Percentiles rank a stretch among this genome's conserved stretches.
Evolutionary conservation across 2,797 vertebrate species (phyloP).

Genomic region (Cottoperca gobio): DNA sequence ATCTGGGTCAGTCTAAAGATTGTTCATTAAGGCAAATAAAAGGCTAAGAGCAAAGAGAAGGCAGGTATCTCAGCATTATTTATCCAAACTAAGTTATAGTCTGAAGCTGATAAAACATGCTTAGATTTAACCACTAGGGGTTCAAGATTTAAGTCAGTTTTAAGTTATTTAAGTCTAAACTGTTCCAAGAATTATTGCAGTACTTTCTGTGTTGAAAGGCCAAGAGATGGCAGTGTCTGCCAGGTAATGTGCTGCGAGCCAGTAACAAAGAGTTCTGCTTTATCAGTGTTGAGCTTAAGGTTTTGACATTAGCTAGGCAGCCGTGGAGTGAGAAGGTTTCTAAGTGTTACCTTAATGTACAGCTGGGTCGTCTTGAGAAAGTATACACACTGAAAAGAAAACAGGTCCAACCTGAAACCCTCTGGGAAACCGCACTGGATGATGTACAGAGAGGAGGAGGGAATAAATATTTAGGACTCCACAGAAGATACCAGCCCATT

Average conservation of each 20-base stretch:
- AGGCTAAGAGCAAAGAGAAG: neutral
- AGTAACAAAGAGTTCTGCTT: neutral
- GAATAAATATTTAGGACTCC: slow-evolving; percentile 13
- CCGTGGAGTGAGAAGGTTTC: neutral
- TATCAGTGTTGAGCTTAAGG: neutral
- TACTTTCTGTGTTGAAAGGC: slow-evolving; percentile 4
- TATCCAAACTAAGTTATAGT: neutral
- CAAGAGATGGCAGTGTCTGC: slow-evolving; percentile 46
- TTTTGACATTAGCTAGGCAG: neutral
- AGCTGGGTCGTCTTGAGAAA: neutral
- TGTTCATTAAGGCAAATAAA: neutral
- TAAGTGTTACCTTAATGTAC: neutral
- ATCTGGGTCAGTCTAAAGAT: neutral
- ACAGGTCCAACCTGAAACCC: neutral
- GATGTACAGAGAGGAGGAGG: neutral
- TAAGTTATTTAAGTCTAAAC: neutral
- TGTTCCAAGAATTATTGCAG: neutral
- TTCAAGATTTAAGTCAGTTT: neutral
- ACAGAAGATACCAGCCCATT: slow-evolving; percentile 9
- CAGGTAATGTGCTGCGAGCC: neutral
- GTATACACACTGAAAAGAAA: neutral
- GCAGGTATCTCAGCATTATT: neutral
- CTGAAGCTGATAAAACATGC: neutral
- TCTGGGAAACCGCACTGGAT: slow-evolving; percentile 4
- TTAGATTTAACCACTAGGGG: neutral